Percentiles rank a stretch among this genome's conserved stretches.
phyloP scores from a whole-genome alignment of 2,113 vertebrate genomes.

The Nothoprocta perdicaria region DNA sequence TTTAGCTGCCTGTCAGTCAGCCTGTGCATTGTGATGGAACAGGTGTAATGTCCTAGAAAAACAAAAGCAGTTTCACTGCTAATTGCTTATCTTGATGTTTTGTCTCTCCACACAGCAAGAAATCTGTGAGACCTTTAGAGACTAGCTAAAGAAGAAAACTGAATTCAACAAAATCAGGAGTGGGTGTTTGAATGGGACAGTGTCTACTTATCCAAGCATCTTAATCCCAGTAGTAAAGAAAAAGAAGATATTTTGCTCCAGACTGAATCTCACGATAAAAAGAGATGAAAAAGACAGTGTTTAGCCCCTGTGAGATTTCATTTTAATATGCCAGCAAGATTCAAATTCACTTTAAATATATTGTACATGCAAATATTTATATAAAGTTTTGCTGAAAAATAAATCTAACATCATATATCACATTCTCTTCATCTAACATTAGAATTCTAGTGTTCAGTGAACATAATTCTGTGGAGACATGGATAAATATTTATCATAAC shows the following conservation, averaged over 20 bases:
- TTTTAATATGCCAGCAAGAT: not conserved
- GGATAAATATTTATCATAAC: not conserved
- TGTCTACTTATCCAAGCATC: not conserved
- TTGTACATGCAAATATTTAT: not conserved
- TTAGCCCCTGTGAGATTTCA: not conserved
- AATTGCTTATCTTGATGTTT: not conserved
- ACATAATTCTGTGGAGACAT: not conserved
- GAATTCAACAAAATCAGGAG: not conserved
- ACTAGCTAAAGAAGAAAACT: not conserved
- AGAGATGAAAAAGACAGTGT: not conserved
- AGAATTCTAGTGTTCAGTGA: not conserved
- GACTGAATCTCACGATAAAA: not conserved
- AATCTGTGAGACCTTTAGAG: not conserved
- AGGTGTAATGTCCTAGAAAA: constrained; percentile 87
- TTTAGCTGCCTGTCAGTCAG: constrained; percentile 85
- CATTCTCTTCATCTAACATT: not conserved
- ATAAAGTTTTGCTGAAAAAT: not conserved
- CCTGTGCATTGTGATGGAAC: constrained; percentile 82
- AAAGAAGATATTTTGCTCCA: not conserved
- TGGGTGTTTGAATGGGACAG: rapidly evolving
- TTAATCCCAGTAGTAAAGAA: not conserved
- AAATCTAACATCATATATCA: not conserved
- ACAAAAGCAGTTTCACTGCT: not conserved
- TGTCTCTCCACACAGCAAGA: rapidly evolving
- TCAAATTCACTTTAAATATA: not conserved